These are phyloP conservation scores for Anabas testudineus DNA, from an alignment of 2,797 vertebrate species.

Conservation along the genomic window DNA sequence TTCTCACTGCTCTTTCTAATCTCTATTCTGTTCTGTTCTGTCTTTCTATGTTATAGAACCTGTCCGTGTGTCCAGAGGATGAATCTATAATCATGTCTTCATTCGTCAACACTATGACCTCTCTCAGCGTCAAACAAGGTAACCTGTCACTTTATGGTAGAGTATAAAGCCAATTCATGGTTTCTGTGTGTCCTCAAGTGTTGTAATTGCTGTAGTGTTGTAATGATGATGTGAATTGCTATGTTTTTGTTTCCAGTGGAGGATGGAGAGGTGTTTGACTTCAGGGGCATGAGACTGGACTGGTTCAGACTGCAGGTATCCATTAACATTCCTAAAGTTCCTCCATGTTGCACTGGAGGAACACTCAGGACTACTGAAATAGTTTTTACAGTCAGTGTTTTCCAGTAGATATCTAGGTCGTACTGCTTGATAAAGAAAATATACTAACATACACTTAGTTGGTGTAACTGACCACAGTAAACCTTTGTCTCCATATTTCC, in stretches of 20 bases:
- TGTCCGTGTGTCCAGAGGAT: slow-evolving; percentile 98
- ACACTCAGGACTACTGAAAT: neutral
- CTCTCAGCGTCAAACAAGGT: slow-evolving; percentile 98
- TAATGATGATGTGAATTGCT: neutral
- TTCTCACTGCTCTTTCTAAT: neutral
- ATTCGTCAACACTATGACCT: slow-evolving; percentile 99
- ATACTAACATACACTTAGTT: neutral
- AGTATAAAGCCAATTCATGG: no score
- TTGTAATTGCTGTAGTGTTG: no score
- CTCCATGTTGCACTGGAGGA: rapidly evolving
- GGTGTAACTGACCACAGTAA: no score
- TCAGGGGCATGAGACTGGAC: slow-evolving; percentile 98
- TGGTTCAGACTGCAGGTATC: slow-evolving; percentile 99
- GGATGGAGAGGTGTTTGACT: slow-evolving; percentile 99
- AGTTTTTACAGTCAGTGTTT: neutral
- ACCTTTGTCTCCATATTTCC: neutral
- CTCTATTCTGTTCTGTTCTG: neutral
- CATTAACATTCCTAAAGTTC: neutral
- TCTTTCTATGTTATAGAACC: slow-evolving; percentile 86
- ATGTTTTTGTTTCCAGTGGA: slow-evolving; percentile 87
- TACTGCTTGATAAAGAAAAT: neutral
- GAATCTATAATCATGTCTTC: slow-evolving; percentile 99
- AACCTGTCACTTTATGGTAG: neutral
- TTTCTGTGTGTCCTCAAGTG: no score
- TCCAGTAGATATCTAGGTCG: neutral